phyloP scores from a whole-genome alignment of 2,888 invertebrate genomes.

The Eupithecia subumbrata region DNA sequence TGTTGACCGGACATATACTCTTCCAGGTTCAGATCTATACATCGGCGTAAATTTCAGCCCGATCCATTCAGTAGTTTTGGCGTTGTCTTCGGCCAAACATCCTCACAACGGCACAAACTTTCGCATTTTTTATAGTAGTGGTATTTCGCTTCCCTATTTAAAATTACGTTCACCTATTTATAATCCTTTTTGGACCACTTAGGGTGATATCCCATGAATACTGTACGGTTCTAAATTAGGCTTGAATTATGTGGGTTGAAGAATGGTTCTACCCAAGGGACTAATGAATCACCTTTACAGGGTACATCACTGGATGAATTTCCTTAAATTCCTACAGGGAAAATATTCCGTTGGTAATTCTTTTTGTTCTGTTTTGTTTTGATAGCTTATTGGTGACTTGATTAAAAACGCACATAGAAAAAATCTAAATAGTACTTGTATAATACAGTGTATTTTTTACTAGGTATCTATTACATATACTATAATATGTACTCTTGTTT shows the following conservation, averaged over 20 bases:
- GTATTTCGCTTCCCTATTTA: not conserved
- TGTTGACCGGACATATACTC: too few species aligned
- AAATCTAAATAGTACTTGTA: too few species aligned
- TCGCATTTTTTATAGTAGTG: too few species aligned
- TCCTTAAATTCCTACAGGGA: slow-evolving; percentile 1
- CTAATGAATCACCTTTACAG: not conserved
- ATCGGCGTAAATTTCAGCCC: too few species aligned
- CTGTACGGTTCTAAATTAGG: slow-evolving; percentile 23
- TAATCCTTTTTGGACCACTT: slow-evolving; percentile 26
- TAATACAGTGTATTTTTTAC: too few species aligned
- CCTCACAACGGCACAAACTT: too few species aligned
- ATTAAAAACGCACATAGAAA: not conserved
- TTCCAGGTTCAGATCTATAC: too few species aligned
- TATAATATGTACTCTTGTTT: too few species aligned
- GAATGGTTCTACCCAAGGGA: slow-evolving; percentile 7
- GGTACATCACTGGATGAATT: slow-evolving; percentile 5
- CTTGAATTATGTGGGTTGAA: slow-evolving; percentile 22
- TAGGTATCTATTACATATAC: too few species aligned
- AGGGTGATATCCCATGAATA: slow-evolving; percentile 24
- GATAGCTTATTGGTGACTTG: not conserved
- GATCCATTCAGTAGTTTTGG: too few species aligned
- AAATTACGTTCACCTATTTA: not conserved
- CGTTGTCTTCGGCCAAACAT: too few species aligned
- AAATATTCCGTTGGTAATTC: not conserved
- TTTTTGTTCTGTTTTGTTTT: not conserved